Evolutionary conservation across 2,888 invertebrate genomes (phyloP).

Genomic region (Neoitamus cyanurus): DNA sequence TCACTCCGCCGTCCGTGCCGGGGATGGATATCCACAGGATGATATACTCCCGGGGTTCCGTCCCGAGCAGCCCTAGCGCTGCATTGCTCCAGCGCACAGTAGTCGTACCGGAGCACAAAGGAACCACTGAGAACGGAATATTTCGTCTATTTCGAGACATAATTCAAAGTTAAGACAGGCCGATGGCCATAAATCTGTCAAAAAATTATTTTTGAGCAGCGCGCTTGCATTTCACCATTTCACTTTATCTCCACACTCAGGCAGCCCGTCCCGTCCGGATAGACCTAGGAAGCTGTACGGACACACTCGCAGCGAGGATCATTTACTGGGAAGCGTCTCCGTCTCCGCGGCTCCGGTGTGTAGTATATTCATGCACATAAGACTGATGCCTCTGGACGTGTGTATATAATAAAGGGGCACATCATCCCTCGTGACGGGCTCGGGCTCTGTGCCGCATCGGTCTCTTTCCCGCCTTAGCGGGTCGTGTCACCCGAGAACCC

Average conservation of each 20-base stretch:
- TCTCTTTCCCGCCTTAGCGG: conserved; percentile 11
- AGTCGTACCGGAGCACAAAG: conserved; percentile 28
- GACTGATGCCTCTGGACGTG: conserved; percentile 44
- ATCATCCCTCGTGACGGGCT: conserved; percentile 33
- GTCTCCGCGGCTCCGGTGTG: background rate
- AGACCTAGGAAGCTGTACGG: background rate
- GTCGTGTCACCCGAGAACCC: background rate
- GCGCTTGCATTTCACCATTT: conserved; percentile 53
- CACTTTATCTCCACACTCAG: conserved; percentile 48
- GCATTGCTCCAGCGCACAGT: conserved; percentile 3
- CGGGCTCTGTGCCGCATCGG: background rate
- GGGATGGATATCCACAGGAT: conserved; percentile 19
- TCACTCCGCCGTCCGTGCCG: background rate
- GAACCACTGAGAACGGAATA: conserved; percentile 37
- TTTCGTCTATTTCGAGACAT: conserved; percentile 55
- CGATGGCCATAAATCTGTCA: conserved; percentile 56
- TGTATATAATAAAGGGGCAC: conserved; percentile 44
- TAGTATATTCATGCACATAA: conserved; percentile 14
- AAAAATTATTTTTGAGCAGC: conserved; percentile 53
- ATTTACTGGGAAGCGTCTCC: conserved; percentile 25
- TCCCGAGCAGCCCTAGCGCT: background rate
- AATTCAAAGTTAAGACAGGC: conserved; percentile 57
- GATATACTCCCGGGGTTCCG: background rate
- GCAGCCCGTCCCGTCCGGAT: background rate
- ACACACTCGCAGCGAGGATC: conserved; percentile 18